phyloP scores from a whole-genome alignment of 2,888 invertebrate species.

The Amphipyra tragopoginis region DNA sequence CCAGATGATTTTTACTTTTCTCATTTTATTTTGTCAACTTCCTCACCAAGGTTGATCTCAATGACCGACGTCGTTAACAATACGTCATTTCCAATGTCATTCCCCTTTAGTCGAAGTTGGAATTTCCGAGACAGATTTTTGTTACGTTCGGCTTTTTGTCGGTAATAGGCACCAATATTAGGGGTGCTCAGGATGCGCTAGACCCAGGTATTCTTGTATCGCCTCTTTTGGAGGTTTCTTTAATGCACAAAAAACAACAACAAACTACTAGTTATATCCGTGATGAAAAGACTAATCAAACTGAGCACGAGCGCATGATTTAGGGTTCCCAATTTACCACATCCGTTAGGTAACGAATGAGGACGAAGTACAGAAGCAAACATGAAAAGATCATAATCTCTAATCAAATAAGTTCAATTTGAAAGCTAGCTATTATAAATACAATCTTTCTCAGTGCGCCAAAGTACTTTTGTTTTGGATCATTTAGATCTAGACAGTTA shows the following conservation, averaged over 20 bases:
- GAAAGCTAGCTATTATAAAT: slow-evolving; percentile 25
- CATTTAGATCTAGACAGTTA: slow-evolving; percentile 53
- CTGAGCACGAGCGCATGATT: background rate
- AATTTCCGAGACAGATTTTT: slow-evolving; percentile 25
- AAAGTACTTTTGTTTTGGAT: slow-evolving; percentile 44
- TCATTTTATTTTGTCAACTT: slow-evolving; percentile 81
- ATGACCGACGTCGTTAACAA: slow-evolving; percentile 64
- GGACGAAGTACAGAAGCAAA: slow-evolving; percentile 3
- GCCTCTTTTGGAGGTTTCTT: too few species aligned
- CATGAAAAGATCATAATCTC: slow-evolving; percentile 7
- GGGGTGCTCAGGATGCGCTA: too few species aligned
- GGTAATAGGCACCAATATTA: background rate
- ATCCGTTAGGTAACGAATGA: slow-evolving; percentile 11
- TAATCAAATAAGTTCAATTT: slow-evolving; percentile 23
- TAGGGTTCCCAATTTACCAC: slow-evolving; percentile 9
- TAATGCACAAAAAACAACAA: too few species aligned
- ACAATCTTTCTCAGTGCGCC: slow-evolving; percentile 12
- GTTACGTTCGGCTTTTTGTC: background rate
- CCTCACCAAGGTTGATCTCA: slow-evolving; percentile 77
- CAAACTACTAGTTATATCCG: background rate
- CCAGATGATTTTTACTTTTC: slow-evolving; percentile 78
- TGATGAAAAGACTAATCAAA: too few species aligned
- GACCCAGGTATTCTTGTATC: too few species aligned
- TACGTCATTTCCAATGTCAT: slow-evolving; percentile 73
- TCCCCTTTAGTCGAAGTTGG: slow-evolving; percentile 64